These are phyloP conservation scores for Corythaixoides concolor DNA, from an alignment of 2,113 vertebrate species.

Conservation along the genomic window DNA sequence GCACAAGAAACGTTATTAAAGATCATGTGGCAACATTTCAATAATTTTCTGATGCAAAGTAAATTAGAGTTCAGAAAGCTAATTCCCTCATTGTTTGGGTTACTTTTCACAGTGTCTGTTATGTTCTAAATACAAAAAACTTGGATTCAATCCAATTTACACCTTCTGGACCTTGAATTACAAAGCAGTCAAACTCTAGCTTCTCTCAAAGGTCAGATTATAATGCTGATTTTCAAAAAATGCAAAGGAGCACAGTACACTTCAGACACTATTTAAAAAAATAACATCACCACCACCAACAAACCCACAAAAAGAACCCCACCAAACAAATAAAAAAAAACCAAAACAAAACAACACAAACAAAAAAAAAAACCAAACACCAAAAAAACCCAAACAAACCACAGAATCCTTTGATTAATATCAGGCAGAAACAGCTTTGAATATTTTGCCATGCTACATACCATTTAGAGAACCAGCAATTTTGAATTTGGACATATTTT, in stretches of 20 bases:
- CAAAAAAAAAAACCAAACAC: no score
- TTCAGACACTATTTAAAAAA: background rate
- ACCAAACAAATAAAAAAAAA: background rate
- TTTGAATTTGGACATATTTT: background rate
- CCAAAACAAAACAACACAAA: rapidly evolving
- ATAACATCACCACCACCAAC: no score
- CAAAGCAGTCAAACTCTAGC: background rate
- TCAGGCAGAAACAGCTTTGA: background rate
- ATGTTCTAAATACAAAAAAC: background rate
- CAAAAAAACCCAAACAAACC: background rate
- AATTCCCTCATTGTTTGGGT: background rate
- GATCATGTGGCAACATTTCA: background rate
- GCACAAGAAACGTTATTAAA: background rate
- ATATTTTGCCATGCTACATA: background rate
- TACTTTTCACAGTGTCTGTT: background rate
- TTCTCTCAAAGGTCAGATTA: background rate
- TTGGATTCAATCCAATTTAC: background rate
- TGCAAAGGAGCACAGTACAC: background rate
- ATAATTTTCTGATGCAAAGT: background rate
- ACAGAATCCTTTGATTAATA: background rate
- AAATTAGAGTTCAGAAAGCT: background rate
- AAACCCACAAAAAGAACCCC: no score
- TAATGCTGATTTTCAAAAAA: background rate
- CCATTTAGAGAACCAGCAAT: background rate
- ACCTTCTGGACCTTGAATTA: background rate